phyloP scores from a whole-genome alignment of 2,797 vertebrate genomes.

The Phrynocephalus forsythii region DNA sequence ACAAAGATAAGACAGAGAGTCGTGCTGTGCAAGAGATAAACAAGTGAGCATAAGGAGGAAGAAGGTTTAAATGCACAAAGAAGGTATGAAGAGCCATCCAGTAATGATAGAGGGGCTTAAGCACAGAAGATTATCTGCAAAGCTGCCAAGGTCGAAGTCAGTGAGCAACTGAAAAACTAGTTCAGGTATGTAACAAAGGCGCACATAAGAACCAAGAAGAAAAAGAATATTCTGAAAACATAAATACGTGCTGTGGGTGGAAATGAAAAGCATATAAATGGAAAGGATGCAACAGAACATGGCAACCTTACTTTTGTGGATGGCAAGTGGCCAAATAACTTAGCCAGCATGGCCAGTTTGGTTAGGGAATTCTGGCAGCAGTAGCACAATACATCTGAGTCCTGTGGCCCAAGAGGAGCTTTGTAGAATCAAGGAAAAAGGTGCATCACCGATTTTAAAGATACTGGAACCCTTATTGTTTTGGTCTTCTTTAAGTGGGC shows the following conservation, averaged over 20 bases:
- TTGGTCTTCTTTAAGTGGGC: background rate
- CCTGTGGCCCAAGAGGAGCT: background rate
- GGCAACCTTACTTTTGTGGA: background rate
- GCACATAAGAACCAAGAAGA: background rate
- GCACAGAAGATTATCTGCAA: background rate
- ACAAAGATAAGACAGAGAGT: conserved; percentile 26
- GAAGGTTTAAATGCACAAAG: conserved; percentile 21
- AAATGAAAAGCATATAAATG: background rate
- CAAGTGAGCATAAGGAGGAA: background rate
- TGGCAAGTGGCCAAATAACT: no score
- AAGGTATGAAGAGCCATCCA: background rate
- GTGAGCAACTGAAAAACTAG: background rate
- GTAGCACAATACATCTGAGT: no score
- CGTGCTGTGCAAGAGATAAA: background rate
- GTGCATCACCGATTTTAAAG: background rate
- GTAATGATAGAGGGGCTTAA: conserved; percentile 20
- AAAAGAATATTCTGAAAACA: conserved; percentile 3
- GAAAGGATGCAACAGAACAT: background rate
- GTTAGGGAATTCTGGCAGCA: no score
- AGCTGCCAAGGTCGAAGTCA: background rate
- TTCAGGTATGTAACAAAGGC: background rate
- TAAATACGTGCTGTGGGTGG: conserved; percentile 10
- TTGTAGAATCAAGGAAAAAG: background rate
- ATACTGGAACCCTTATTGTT: background rate
- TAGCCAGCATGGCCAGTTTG: no score